A percentile compares a stretch with the other conserved stretches of the same genome.
phyloP scores from a whole-genome alignment of 1,140 invertebrate species.

The Galleria mellonella region DNA sequence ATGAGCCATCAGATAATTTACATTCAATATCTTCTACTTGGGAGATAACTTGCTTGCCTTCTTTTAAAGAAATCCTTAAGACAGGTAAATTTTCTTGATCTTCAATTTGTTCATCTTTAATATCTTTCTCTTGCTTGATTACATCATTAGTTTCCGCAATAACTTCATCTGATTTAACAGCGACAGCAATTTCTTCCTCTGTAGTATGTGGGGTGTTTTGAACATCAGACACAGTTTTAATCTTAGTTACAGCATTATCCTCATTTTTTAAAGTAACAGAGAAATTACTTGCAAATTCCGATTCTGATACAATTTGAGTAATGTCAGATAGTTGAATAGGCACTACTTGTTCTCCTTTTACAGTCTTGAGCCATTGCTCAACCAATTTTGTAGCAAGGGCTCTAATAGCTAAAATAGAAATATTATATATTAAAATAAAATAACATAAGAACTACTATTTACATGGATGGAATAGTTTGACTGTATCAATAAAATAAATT shows the following conservation, averaged over 20 bases:
- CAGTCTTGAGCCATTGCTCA: constrained; percentile 92
- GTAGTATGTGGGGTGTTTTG: too few relatives aligned
- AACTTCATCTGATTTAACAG: background rate
- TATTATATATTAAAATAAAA: background rate
- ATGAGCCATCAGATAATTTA: constrained; percentile 44
- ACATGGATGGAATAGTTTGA: too few relatives aligned
- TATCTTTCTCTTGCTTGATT: background rate
- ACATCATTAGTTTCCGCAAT: background rate
- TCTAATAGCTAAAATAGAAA: constrained; percentile 78
- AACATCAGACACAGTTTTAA: too few relatives aligned
- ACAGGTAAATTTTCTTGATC: constrained; percentile 51
- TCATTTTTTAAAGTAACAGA: constrained; percentile 15
- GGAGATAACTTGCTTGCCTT: constrained; percentile 83
- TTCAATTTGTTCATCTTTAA: constrained; percentile 60
- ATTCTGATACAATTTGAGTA: constrained; percentile 43
- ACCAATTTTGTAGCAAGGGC: constrained; percentile 86
- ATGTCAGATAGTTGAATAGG: constrained; percentile 51
- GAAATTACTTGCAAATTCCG: constrained; percentile 29
- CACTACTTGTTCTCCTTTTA: constrained; percentile 79
- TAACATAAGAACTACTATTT: background rate
- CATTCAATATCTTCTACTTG: constrained; percentile 75
- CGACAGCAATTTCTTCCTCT: constrained; percentile 6
- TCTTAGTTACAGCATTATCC: constrained; percentile 5
- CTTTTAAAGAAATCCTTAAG: constrained; percentile 81
- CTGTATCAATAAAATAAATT: too few relatives aligned